A percentile compares a stretch with the other conserved stretches of the same genome.
Evolutionary conservation across 1,140 invertebrate species (phyloP).

Genomic region (Procambarus clarkii): DNA sequence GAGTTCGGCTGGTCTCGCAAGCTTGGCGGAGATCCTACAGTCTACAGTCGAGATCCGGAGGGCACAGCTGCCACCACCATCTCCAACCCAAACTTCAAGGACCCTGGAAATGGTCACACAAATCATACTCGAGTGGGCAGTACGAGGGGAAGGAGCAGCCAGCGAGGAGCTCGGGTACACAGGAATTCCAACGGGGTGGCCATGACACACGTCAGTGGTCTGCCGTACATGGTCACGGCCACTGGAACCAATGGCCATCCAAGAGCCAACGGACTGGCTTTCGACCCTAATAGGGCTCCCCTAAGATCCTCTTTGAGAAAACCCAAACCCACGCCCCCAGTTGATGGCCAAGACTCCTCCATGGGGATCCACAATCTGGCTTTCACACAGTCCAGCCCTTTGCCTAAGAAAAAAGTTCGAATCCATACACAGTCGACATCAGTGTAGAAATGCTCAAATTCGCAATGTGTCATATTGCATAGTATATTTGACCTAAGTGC

Average conservation of each 20-base stretch:
- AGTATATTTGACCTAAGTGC: not conserved
- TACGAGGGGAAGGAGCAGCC: conserved; percentile 2
- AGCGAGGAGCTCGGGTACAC: conserved; percentile 26
- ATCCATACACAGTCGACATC: conserved; percentile 71
- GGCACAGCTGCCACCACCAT: conserved; percentile 70
- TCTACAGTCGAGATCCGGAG: conserved; percentile 66
- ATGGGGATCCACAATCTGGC: conserved; percentile 68
- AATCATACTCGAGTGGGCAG: not conserved
- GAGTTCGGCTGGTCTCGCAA: conserved; percentile 68
- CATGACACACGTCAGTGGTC: conserved; percentile 65
- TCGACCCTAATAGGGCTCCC: conserved; percentile 69
- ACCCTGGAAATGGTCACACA: conserved; percentile 40
- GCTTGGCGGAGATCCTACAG: conserved; percentile 67
- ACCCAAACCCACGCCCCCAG: conserved; percentile 51
- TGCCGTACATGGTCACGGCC: conserved; percentile 59
- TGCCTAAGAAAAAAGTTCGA: conserved; percentile 70
- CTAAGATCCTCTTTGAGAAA: conserved; percentile 70
- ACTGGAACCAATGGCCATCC: conserved; percentile 49
- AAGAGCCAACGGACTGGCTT: conserved; percentile 59
- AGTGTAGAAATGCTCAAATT: conserved; percentile 43
- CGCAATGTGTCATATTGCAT: not conserved
- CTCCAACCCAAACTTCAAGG: conserved; percentile 66
- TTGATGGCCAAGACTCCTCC: conserved; percentile 41
- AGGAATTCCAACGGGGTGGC: conserved; percentile 59
- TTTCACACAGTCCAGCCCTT: conserved; percentile 69